Evolutionary conservation across 2,113 vertebrate species (phyloP), one percentile per base, ranked within the genome.

Genomic region (Chaetura pelagica): DNA sequence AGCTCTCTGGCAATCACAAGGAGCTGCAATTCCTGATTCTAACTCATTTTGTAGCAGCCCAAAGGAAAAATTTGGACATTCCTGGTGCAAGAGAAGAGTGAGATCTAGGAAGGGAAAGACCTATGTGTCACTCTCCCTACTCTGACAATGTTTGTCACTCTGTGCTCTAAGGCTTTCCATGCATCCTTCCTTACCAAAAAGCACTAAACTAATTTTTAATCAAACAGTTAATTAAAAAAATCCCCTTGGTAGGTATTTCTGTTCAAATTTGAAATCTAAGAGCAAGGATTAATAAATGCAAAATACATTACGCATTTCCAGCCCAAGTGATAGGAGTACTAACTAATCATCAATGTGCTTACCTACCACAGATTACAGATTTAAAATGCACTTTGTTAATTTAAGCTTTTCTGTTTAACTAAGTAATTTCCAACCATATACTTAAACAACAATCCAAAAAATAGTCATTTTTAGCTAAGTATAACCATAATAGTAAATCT

Each of bases 91-190:
- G 7, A 24, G 29, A 17, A 75, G 24, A 54, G 23, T 4, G 7
- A 67, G 23, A 32, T 30, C 38, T 49, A 67, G 57, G 19, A 84
- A 64, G 17, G 22, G 58, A 11, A 61, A 40, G 19, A 42, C 29
- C 12, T 63, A 26, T 42, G 62, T 0, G 0, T 64, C 15, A 32
- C 21, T 19, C 8, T 44, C 29, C 35, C 22, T 51, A 6, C 26
- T 75, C 35, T 42, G 18, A 66, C 35, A 23, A 58, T 26, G 16
- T 46, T 75, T 59, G 26, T 63, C 10, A 15, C 27, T 75, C 21
- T 44, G 34, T 10, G 7, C 24, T 38, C n/a, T n/a, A 54, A 19
- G 57, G 23, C n/a, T 19, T 57, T 48, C n/a, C 27, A n/a, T 29
- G 19, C 10, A 93, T 26, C 34, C 27, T 80, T 58, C 18, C 38